Evolutionary conservation across 2,797 vertebrate genomes (phyloP), one percentile per base, ranked within the genome.

Genomic region (Enteromius anoplus): DNA sequence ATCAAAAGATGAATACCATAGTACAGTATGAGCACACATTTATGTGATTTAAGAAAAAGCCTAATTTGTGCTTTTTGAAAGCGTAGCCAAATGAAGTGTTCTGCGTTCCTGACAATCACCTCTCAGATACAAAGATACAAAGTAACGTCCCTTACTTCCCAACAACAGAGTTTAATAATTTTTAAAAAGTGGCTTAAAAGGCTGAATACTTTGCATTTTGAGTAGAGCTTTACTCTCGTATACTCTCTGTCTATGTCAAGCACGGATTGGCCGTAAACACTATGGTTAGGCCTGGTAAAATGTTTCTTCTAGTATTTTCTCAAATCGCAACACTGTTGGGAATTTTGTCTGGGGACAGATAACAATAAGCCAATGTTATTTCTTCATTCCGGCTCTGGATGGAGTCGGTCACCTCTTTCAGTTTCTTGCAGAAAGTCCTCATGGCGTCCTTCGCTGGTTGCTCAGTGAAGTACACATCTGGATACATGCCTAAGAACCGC

Each of bases 301-400:
- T 21, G 17, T 11, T 68, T 40, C 34, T 1, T 4, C 9, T 4
- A 40, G 0, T 69, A 69, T 42, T 6, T 69, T 23, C 0, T 94
- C 88, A 96, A 34, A 98, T 93, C 65, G 98, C 97, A 1, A 99
- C 97, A 0, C 98, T 99, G 89, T 98, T 99, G 68, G 98, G 97
- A 87, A 98, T 96, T 85, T 92, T 95, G 87, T 99, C 95, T 2
- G 98, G 98, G 2, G 96, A 98, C 86, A 99, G 89, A 91, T 99
- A 97, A 91, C 96, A 96, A 89, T 98, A 99, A 0, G 97, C 96
- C n/a, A 99, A 93, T 85, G 95, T 96, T 92, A 97, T 97, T 53
- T 95, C 94, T 82, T 96, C 96, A 68, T 99, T 98, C 87, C 98
- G 95, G 42, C 86, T 95, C 0, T 94, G 91, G 49, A 99, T 98